phyloP scores from a whole-genome alignment of 2,888 invertebrate species.

The Conops quadrifasciatus region DNA sequence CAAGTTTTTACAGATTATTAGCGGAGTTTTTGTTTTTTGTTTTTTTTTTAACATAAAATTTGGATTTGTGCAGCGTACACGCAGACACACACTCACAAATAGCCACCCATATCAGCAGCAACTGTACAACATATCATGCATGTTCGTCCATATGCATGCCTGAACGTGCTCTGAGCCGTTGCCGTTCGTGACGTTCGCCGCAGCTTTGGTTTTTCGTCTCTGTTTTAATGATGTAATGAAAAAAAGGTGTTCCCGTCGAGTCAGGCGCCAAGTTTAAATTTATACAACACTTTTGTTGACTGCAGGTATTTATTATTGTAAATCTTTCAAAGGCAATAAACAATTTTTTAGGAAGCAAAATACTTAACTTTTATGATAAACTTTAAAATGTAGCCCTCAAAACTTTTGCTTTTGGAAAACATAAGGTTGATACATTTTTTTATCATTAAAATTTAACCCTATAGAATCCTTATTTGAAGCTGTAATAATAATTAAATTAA shows the following conservation, averaged over 20 bases:
- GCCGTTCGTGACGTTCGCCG: constrained; percentile 19
- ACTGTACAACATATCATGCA: too few species aligned
- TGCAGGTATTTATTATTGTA: too few species aligned
- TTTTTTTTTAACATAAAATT: constrained; percentile 20
- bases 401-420: too few species aligned
- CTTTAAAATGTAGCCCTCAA: too few species aligned
- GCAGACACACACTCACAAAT: constrained; percentile 1
- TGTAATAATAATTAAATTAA: too few species aligned
- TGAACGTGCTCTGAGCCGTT: background rate
- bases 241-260: background rate
- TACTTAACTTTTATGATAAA: too few species aligned
- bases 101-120: background rate
- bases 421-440: too few species aligned
- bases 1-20: background rate
- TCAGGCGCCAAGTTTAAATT: background rate
- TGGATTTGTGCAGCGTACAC: constrained; percentile 25
- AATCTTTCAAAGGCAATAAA: background rate
- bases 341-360: background rate
- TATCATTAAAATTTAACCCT: too few species aligned
- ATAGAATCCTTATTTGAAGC: too few species aligned
- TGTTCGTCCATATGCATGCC: background rate
- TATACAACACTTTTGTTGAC: background rate
- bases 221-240: constrained; percentile 6
- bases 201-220: background rate
- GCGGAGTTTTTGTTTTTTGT: background rate